Base-by-base conservation (phyloP, 2,113 vertebrate genomes). In the Microcebus tavaratra region DNA sequence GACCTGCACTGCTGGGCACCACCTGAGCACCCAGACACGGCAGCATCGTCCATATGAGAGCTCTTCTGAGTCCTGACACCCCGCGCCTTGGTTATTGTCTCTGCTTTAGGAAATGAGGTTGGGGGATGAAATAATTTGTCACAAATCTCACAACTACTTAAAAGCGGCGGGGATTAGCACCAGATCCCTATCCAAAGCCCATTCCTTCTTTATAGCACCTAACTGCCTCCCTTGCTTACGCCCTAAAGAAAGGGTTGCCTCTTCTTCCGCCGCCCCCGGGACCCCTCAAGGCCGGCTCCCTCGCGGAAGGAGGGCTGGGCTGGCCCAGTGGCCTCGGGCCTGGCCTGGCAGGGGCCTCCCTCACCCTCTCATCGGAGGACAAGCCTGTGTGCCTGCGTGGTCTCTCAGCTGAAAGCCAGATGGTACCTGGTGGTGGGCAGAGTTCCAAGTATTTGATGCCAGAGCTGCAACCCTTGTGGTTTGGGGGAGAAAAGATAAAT, bases 381-480 rank as follows among this genome's bases (percentile, higher is more conserved):
- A 53, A 45, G 85, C 8, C 88, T 36, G 65, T 0, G 12, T 2
- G 68, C 23, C 95, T 70, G 81, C 81, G 80, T 42, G 55, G 90
- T 88, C 85, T 73, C 83, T 93, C 68, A 87, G 96, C 95, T 70
- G 83, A 93, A 76, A 90, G 83, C 97, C 97, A 98, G 97, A 97
- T 97, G 97, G 97, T 21, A 55, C 88, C 88, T 1, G 11, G 90
- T 29, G 78, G 96, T 89, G 90, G 97, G 97, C 97, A 83, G 96
- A 57, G 55, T 48, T 92, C 97, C 96, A 97, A 90, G 96, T 59
- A 81, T 67, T 14, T 50, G 89, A 65, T 93, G 96, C 93, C 89
- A 97, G 92, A 88, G 55, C 88, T 79, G 61, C 84, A 90, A 78
- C 81, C 91, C 59, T 68, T 73, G 94, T 88, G 97, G 86, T 90